Conservation (phyloP, 2,888 invertebrate genomes). For the Cephus pygmeus region DNA sequence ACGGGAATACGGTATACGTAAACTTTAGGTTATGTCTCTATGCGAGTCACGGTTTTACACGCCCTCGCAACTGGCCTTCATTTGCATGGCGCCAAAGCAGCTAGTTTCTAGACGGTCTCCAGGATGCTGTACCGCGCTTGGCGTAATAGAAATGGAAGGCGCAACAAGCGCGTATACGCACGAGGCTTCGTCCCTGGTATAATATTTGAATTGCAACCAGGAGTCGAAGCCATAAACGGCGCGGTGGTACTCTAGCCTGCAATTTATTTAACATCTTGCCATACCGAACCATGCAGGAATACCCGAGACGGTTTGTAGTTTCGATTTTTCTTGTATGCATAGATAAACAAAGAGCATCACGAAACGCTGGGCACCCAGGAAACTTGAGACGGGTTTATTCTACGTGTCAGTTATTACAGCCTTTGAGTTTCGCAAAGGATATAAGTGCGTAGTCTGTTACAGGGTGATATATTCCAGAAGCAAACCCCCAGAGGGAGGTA, state of each 20-base stretch:
- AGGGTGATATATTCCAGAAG: not conserved
- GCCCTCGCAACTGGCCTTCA: slow-evolving; percentile 9
- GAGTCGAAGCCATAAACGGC: not conserved
- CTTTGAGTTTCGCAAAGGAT: not conserved
- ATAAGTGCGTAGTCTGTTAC: not conserved
- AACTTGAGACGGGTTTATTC: not conserved
- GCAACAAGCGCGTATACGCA: not conserved
- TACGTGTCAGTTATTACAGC: not conserved
- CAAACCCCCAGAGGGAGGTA: not conserved
- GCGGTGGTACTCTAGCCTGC: not conserved
- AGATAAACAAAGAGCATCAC: not conserved
- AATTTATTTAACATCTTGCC: not conserved
- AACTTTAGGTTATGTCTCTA: not conserved
- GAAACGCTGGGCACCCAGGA: not conserved
- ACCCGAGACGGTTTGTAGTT: not conserved
- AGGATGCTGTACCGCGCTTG: not conserved
- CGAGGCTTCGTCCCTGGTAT: not conserved
- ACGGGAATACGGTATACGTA: not conserved
- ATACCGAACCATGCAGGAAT: not conserved
- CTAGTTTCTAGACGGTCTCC: not conserved
- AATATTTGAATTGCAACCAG: not conserved
- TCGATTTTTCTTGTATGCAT: not conserved
- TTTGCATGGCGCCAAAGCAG: slow-evolving; percentile 10
- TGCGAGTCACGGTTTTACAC: not conserved
- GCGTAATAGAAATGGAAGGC: not conserved